Evolutionary conservation across 2,888 invertebrate species (phyloP).

Genomic region (Timema cristinae): DNA sequence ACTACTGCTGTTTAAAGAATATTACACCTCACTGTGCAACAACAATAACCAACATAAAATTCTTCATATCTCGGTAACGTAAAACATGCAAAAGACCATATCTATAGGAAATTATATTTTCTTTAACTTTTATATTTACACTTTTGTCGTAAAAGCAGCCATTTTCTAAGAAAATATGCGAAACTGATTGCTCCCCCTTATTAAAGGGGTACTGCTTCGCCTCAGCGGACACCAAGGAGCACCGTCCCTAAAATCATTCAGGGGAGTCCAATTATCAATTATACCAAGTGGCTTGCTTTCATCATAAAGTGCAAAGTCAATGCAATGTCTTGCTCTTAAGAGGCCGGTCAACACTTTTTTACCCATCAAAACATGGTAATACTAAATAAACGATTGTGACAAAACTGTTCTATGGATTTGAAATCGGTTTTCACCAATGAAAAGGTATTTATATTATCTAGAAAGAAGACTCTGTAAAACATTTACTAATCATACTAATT

Average conservation of each 20-base stretch:
- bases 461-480: no score
- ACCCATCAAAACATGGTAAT: no score
- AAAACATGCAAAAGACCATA: neutral
- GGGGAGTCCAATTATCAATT: slow-evolving; percentile 4
- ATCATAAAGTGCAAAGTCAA: neutral
- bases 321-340: no score
- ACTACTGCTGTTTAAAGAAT: neutral
- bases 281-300: slow-evolving; percentile 8
- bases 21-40: neutral
- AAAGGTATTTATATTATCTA: no score
- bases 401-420: no score
- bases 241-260: neutral
- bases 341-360: no score
- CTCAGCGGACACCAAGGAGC: neutral
- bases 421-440: no score
- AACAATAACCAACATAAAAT: neutral
- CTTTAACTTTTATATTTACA: neutral
- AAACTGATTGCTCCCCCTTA: neutral
- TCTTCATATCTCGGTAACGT: neutral
- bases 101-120: neutral
- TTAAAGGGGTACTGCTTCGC: neutral
- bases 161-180: neutral
- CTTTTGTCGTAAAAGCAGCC: neutral
- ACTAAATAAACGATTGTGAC: no score
- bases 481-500: no score